Evolutionary conservation across 2,888 invertebrate species (phyloP), one percentile per base, ranked within the genome.

Genomic region (Eristalinus sepulchralis): DNA sequence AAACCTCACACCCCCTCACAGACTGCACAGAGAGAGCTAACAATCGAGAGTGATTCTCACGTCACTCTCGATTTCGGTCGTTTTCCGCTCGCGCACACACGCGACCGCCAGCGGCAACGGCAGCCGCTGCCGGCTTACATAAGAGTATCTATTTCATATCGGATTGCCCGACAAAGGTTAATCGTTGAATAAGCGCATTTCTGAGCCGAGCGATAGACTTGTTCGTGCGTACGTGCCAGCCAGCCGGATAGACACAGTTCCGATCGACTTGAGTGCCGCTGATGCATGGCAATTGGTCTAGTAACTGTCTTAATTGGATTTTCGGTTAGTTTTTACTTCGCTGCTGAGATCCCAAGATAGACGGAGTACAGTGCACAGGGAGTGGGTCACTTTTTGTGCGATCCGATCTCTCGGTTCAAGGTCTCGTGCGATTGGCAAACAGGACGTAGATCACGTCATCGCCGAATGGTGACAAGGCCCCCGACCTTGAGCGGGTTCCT

Each of bases 261-360:
- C 86, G 66, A 83, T 76, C 67, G 71, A 82, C 86, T 79, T 83
- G 66, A 79, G 66, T 75, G 62, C 11, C 47, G 71, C 75, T 83
- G 83, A 83, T 79, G 78, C 86, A 86, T 86, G 79, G 83, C 86
- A 86, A 86, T 86, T 86, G 83, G 78, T 83, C 83, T 79, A 83
- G 31, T 86, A 79, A 83, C 62, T 57, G 70, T 78, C 78, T 86
- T 86, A 86, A 86, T 86, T 86, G 86, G 86, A 79, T 86, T 86
- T 86, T 75, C 34, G 72, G 55, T 55, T 67, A 31, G 17, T 75
- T 68, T 63, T 39, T 39, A 10, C 13, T 24, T 24, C 57, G 57
- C 57, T 5, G 10, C 13, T 6, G 11, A 24, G 57, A 57, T 57
- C 57, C 55, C 24, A 11, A 22, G 57, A 57, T 57, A 57, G 13